Evolutionary conservation across 2,113 vertebrate species (phyloP), one percentile per base, ranked within the genome.

Genomic region (Eulacestoma nigropectus): DNA sequence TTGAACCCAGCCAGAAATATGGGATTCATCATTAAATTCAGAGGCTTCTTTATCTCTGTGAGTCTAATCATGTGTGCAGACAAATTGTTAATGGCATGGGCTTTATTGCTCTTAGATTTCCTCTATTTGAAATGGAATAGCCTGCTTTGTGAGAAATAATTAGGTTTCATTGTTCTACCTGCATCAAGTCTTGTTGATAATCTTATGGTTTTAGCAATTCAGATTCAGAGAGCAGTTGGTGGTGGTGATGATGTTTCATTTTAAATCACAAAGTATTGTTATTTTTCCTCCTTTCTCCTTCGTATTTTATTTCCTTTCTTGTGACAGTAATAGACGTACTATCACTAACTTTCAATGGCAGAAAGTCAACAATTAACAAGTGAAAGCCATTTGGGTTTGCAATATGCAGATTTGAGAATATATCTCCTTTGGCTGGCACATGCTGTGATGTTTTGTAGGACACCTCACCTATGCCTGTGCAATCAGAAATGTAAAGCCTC

Each of bases 111-210:
- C 97, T 96, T 96, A 96, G 97, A 97, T 97, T 98, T 98, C 97
- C 98, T 98, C 98, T 97, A 87, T 98, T 98, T 98, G 98, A 98
- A 98, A 98, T 98, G 97, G 98, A 98, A 97, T 98, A 96, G 97
- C 96, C 96, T 97, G 97, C 98, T 98, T 98, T 98, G 97, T 98
- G 97, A 98, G 98, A 98, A 97, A 98, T 99, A 99, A 99, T 99
- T 98, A 98, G 98, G 97, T 98, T 99, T 99, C 98, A 98, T 99
- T 98, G 98, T 98, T 97, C 97, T 98, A 98, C 98, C 98, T 98
- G 96, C 97, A 98, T 96, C 74, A 35, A 97, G 82, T 91, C 97
- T 97, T 98, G 96, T 97, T 97, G 96, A 97, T 97, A 96, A 97
- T 97, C 97, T 98, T 97, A 96, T 50, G 84, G 93, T 98, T 99